These are phyloP conservation scores for Melanotus villosus DNA, from an alignment of 2,888 invertebrate genomes.

Conservation along the genomic window DNA sequence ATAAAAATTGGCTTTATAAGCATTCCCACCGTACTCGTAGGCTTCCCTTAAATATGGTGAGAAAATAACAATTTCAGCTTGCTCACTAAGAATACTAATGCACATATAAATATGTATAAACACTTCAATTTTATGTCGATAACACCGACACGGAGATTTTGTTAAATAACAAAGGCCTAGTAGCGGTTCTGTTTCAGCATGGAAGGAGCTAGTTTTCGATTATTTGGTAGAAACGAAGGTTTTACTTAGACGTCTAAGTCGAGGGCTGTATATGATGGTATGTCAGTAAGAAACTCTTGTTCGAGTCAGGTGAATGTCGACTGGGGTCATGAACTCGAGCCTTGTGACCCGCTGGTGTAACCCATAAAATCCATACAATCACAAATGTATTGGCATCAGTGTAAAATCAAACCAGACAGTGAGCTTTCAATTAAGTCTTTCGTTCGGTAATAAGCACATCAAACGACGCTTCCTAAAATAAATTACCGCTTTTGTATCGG, in stretches of 20 bases:
- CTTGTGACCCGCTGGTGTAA: slow-evolving; percentile 58
- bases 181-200: no score
- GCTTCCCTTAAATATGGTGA: no score
- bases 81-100: no score
- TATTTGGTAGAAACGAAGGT: no score
- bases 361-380: slow-evolving; percentile 59
- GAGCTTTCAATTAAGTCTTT: slow-evolving; percentile 29
- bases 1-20: no score
- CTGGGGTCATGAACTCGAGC: slow-evolving; percentile 60
- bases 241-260: not conserved
- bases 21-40: no score
- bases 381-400: slow-evolving; percentile 44
- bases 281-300: slow-evolving; percentile 44
- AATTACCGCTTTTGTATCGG: not conserved
- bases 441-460: not conserved
- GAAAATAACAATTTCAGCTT: no score
- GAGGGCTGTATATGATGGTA: slow-evolving; percentile 12
- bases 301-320: slow-evolving; percentile 59
- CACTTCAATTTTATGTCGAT: no score
- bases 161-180: no score
- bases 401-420: slow-evolving; percentile 2
- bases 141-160: no score
- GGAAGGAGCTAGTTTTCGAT: no score
- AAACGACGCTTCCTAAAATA: not conserved
- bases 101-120: no score